A percentile compares a stretch with the other conserved stretches of the same genome.
phyloP scores from a whole-genome alignment of 2,888 invertebrate species.

The Eulithis prunata region DNA sequence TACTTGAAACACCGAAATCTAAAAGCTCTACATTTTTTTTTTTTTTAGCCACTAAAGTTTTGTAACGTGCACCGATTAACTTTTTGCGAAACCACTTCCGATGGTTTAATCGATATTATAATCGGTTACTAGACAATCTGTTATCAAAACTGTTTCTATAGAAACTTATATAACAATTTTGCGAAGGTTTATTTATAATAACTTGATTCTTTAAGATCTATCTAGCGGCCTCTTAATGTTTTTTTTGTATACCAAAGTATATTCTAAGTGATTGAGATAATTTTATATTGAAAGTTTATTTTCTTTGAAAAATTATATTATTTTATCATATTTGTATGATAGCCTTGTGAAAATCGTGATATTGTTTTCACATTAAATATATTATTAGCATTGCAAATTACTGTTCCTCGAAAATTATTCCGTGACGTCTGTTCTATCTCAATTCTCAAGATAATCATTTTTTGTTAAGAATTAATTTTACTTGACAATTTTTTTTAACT shows the following conservation, averaged over 20 bases:
- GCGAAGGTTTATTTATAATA: not conserved
- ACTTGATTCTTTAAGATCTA: too few relatives aligned
- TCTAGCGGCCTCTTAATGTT: too few relatives aligned
- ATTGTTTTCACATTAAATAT: conserved; percentile 39
- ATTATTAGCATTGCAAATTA: conserved; percentile 37
- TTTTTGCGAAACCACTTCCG: conserved; percentile 39
- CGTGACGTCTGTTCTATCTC: conserved; percentile 49
- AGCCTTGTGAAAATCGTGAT: conserved; percentile 1
- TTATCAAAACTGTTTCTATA: conserved; percentile 21
- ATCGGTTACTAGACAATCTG: conserved; percentile 45
- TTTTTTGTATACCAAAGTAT: too few relatives aligned
- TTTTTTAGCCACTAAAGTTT: conserved; percentile 10
- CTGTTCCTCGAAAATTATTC: conserved; percentile 54
- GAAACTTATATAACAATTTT: conserved; percentile 5
- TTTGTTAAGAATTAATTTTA: conserved; percentile 24
- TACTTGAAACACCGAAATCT: not conserved
- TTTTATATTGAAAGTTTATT: too few relatives aligned
- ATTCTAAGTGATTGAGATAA: too few relatives aligned
- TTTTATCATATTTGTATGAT: not conserved
- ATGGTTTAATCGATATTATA: conserved; percentile 53
- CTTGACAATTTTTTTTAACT: conserved; percentile 50
- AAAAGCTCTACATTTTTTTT: not conserved
- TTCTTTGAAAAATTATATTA: too few relatives aligned
- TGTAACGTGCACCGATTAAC: conserved; percentile 22
- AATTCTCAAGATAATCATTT: conserved; percentile 14